phyloP scores from a whole-genome alignment of 2,888 invertebrate genomes.

The Cheilosia pagana region DNA sequence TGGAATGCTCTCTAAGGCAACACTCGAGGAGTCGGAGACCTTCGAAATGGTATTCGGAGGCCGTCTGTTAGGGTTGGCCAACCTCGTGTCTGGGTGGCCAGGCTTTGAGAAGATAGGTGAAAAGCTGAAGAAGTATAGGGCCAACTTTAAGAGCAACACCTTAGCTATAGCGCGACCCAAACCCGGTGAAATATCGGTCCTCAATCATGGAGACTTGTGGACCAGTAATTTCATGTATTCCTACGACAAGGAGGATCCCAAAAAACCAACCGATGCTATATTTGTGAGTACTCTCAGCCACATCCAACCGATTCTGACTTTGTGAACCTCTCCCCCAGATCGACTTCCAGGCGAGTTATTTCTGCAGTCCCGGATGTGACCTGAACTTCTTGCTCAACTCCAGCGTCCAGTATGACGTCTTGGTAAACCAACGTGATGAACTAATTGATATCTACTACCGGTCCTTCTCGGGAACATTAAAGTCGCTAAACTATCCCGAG shows the following conservation, averaged over 20 bases:
- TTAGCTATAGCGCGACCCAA: slow-evolving; percentile 78
- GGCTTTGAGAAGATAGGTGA: slow-evolving; percentile 77
- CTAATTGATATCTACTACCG: slow-evolving; percentile 78
- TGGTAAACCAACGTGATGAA: slow-evolving; percentile 77
- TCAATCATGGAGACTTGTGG: slow-evolving; percentile 85
- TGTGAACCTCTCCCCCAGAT: slow-evolving; percentile 50
- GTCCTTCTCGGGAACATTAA: slow-evolving; percentile 76
- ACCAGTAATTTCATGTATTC: slow-evolving; percentile 83
- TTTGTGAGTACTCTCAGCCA: slow-evolving; percentile 80
- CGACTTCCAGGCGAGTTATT: slow-evolving; percentile 79
- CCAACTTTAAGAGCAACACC: slow-evolving; percentile 79
- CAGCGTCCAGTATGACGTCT: slow-evolving; percentile 77
- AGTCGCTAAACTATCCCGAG: slow-evolving; percentile 77
- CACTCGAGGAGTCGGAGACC: slow-evolving; percentile 78
- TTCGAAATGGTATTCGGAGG: slow-evolving; percentile 80
- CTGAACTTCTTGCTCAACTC: slow-evolving; percentile 81
- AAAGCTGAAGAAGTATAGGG: slow-evolving; percentile 79
- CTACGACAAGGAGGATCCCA: slow-evolving; percentile 75
- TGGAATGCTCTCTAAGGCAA: slow-evolving; percentile 79
- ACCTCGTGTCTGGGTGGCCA: slow-evolving; percentile 76
- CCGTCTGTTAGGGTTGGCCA: slow-evolving; percentile 78
- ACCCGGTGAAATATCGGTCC: slow-evolving; percentile 80
- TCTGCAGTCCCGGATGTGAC: slow-evolving; percentile 80
- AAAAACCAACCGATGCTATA: slow-evolving; percentile 76
- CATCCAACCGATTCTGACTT: background rate